phyloP scores from a whole-genome alignment of 2,113 vertebrate genomes.

The Nibea coibor region DNA sequence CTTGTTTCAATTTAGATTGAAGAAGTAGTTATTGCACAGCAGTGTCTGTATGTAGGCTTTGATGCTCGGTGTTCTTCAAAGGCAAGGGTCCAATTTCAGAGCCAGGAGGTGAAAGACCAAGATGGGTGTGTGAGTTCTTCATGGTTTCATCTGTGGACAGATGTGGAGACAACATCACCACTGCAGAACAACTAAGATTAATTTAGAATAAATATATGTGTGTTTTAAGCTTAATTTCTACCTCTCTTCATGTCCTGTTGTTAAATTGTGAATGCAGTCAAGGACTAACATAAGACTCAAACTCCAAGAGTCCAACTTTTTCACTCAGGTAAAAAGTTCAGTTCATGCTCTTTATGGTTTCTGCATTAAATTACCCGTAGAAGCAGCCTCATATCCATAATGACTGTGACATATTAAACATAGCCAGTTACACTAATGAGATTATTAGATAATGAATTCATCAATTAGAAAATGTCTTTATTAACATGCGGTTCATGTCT shows the following conservation, averaged over 20 bases:
- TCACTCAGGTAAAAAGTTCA: background rate
- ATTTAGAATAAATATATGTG: too few relatives aligned
- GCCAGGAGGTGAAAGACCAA: background rate
- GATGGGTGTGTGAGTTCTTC: background rate
- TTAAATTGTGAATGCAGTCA: background rate
- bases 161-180: background rate
- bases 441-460: slow-evolving; percentile 44
- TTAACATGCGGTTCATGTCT: slow-evolving; percentile 3
- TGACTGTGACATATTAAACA: slow-evolving; percentile 42
- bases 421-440: slow-evolving; percentile 26
- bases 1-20: too few relatives aligned
- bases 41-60: too few relatives aligned
- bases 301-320: too few relatives aligned
- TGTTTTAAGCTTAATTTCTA: too few relatives aligned
- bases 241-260: background rate
- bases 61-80: too few relatives aligned
- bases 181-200: background rate
- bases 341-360: background rate
- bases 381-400: slow-evolving; percentile 38
- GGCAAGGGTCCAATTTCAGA: too few relatives aligned
- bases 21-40: too few relatives aligned
- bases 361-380: background rate
- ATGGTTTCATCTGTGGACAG: background rate
- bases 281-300: too few relatives aligned
- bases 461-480: slow-evolving; percentile 31